phyloP scores from a whole-genome alignment of 2,113 vertebrate genomes.

The Pangasianodon gigas region DNA sequence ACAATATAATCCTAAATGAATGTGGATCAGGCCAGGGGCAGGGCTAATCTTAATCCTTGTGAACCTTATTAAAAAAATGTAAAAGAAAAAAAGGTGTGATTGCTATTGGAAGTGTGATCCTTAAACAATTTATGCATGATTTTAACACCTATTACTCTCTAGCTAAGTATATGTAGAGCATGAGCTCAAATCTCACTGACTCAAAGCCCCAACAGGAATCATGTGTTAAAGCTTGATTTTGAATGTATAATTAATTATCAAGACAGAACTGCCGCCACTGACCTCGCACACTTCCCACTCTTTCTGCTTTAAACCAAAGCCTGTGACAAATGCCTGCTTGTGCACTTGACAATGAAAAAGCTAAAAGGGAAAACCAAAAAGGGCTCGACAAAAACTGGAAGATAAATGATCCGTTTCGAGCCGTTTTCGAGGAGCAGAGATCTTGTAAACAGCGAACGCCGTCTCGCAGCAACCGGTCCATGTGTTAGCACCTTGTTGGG shows the following conservation, averaged over 20 bases:
- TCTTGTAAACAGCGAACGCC: constrained; percentile 53
- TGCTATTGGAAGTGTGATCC: not conserved
- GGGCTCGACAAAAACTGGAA: constrained; percentile 12
- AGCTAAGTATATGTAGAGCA: constrained; percentile 31
- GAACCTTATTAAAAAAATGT: not conserved
- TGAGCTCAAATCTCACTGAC: constrained; percentile 29
- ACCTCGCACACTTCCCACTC: constrained; percentile 30
- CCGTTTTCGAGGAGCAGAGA: constrained; percentile 54
- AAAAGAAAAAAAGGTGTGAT: not conserved
- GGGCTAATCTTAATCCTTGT: not conserved
- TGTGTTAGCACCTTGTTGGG: constrained; percentile 58
- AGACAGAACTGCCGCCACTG: constrained; percentile 21
- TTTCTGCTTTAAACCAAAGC: constrained; percentile 35
- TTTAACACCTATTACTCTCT: constrained; percentile 18
- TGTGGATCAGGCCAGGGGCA: not conserved
- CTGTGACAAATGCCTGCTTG: constrained; percentile 33
- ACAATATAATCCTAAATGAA: not conserved
- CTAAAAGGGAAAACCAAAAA: not conserved
- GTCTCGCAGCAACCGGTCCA: constrained; percentile 53
- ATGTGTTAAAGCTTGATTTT: constrained; percentile 10
- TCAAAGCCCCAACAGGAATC: constrained; percentile 24
- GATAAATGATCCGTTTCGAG: constrained; percentile 49
- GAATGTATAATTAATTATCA: constrained; percentile 53
- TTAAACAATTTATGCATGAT: constrained; percentile 16
- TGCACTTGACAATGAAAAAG: constrained; percentile 22